A percentile compares a stretch with the other conserved stretches of the same genome.
Evolutionary conservation across 1,140 invertebrate species (phyloP).

Genomic region (Triops longicaudatus): DNA sequence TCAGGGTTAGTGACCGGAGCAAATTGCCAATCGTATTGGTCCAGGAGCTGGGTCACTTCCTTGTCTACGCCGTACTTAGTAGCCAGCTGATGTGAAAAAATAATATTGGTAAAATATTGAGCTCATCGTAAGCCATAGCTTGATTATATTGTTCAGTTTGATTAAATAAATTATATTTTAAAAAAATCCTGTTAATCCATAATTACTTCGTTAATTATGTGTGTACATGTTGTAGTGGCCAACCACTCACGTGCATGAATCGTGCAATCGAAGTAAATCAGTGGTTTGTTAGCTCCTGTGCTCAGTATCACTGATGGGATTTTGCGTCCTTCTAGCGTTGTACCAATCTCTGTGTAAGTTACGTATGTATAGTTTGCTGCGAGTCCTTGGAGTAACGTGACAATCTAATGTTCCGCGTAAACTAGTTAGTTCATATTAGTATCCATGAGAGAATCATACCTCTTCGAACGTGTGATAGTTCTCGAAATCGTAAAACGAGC

Average conservation of each 20-base stretch:
- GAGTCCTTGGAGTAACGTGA: conserved; percentile 14
- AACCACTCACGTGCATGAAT: conserved; percentile 92
- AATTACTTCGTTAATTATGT: conserved; percentile 68
- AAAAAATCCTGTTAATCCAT: conserved; percentile 33
- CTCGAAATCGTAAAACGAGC: conserved; percentile 25
- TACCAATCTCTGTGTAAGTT: conserved; percentile 16
- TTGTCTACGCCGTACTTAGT: conserved; percentile 30
- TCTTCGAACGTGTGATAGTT: conserved; percentile 29
- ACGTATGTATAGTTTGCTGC: conserved; percentile 17
- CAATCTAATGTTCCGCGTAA: conserved; percentile 17
- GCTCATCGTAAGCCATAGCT: not conserved
- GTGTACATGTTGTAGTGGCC: conserved; percentile 71
- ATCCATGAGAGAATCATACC: not conserved
- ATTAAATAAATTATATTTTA: not conserved
- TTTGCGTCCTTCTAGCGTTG: conserved; percentile 20
- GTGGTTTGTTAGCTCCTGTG: conserved; percentile 28
- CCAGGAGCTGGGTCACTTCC: conserved; percentile 50
- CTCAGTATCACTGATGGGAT: conserved; percentile 22
- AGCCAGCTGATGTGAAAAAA: conserved; percentile 28
- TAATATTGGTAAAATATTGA: not conserved
- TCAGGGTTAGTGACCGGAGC: conserved; percentile 71
- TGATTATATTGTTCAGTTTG: not conserved
- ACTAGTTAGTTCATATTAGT: not conserved
- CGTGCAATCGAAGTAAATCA: conserved; percentile 44
- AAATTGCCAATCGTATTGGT: conserved; percentile 72